Evolutionary conservation across 2,113 vertebrate genomes (phyloP).

Genomic region (Myiozetetes cayanensis): DNA sequence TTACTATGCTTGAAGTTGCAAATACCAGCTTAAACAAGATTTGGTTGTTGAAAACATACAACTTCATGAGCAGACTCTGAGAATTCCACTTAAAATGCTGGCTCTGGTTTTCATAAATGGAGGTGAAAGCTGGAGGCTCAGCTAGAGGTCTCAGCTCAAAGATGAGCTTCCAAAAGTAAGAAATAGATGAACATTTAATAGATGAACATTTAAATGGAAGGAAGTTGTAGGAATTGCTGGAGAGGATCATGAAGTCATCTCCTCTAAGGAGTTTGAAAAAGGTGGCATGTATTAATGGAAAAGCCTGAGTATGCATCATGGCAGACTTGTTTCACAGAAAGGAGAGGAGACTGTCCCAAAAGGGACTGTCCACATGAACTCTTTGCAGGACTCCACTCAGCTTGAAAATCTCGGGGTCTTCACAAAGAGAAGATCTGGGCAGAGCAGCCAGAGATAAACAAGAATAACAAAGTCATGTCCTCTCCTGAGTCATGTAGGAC

Average conservation of each 20-base stretch:
- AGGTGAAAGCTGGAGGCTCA: constrained; percentile 5
- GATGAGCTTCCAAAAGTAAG: not conserved
- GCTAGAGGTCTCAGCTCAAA: not conserved
- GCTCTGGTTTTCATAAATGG: constrained; percentile 1
- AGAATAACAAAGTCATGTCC: not conserved
- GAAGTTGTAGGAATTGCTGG: not conserved
- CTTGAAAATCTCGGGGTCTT: not conserved
- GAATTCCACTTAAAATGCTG: not conserved
- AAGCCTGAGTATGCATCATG: not conserved
- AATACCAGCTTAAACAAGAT: constrained; percentile 29
- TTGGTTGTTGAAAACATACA: constrained; percentile 29
- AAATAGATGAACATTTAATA: not conserved
- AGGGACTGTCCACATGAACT: not conserved
- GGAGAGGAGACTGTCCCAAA: not conserved
- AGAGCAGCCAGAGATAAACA: not conserved
- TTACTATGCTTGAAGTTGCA: not conserved
- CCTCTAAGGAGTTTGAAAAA: not conserved
- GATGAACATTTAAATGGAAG: not conserved
- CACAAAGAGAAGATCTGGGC: not conserved
- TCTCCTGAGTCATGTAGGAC: not conserved
- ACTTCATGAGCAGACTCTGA: not conserved
- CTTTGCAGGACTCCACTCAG: not conserved
- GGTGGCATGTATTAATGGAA: not conserved
- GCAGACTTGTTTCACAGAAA: not conserved
- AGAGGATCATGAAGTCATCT: not conserved